A percentile compares a stretch with the other conserved stretches of the same genome.
These are phyloP conservation scores for Anorthoa munda DNA, from an alignment of 2,888 invertebrate genomes.

Conservation along the genomic window DNA sequence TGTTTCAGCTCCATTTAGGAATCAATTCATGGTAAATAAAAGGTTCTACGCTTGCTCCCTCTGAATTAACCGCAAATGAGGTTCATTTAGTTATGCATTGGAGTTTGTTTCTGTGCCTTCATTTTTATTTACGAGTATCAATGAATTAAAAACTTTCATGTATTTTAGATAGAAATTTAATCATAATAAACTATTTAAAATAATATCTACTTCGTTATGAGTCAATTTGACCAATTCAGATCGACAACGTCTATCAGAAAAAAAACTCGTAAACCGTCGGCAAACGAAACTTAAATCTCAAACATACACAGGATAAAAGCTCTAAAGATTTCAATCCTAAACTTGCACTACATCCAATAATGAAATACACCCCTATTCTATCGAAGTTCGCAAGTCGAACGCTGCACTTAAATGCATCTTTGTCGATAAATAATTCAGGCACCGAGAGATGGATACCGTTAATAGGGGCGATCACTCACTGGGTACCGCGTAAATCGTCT, in stretches of 20 bases:
- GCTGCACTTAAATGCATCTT: constrained; percentile 81
- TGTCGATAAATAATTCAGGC: constrained; percentile 84
- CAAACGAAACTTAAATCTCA: no score
- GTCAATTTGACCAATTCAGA: no score
- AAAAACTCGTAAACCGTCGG: no score
- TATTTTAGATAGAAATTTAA: no score
- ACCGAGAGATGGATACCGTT: constrained; percentile 79
- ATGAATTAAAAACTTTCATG: no score
- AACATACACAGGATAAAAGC: no score
- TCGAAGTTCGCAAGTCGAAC: constrained; percentile 50
- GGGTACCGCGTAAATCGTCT: constrained; percentile 85
- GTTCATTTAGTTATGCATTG: constrained; percentile 14
- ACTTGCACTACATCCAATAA: constrained; percentile 9
- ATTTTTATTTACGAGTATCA: background rate
- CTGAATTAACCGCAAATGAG: constrained; percentile 43
- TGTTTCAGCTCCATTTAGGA: constrained; percentile 60
- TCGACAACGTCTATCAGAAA: no score
- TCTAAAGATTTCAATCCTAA: constrained; percentile 10
- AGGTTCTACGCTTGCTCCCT: constrained; percentile 24
- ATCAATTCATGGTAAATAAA: constrained; percentile 56
- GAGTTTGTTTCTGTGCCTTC: background rate
- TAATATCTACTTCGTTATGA: no score
- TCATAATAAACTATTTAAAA: no score
- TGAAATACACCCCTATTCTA: constrained; percentile 58
- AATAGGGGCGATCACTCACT: constrained; percentile 84